Evolutionary conservation across 2,113 vertebrate genomes (phyloP).

Genomic region (Fulmarus glacialis): DNA sequence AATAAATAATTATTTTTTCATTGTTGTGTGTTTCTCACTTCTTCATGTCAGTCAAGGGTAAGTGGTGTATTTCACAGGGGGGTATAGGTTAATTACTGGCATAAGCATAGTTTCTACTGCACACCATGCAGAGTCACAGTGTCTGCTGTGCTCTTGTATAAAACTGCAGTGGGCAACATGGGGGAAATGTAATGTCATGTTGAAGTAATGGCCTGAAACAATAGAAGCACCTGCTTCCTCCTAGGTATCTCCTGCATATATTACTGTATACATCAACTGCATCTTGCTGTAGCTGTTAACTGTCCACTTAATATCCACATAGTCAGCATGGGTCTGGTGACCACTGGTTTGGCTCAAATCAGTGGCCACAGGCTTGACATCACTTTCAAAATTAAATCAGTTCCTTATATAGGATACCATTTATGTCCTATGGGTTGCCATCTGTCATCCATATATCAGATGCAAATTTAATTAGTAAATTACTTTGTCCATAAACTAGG

Average conservation of each 20-base stretch:
- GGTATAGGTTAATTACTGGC: conserved; percentile 28
- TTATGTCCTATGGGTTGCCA: conserved; percentile 31
- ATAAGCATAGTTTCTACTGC: not conserved
- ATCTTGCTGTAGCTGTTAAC: not conserved
- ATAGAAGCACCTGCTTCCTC: conserved; percentile 6
- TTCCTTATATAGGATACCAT: not conserved
- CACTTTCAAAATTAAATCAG: not conserved
- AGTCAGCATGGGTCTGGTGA: conserved; percentile 7
- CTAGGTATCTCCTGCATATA: not conserved
- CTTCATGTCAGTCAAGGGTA: not conserved
- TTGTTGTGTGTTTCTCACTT: not conserved
- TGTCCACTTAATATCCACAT: not conserved
- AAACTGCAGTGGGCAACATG: not conserved
- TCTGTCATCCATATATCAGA: conserved; percentile 25
- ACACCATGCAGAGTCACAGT: not conserved
- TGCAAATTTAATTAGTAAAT: not conserved
- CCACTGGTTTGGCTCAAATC: conserved; percentile 4
- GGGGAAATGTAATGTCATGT: not conserved
- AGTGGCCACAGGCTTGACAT: not conserved
- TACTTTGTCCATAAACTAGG: not conserved
- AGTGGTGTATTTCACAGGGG: not conserved
- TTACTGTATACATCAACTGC: not conserved
- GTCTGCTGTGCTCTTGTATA: not conserved
- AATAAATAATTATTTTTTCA: not conserved
- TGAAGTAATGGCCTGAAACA: conserved; percentile 43